phyloP scores from a whole-genome alignment of 2,113 vertebrate species.

The Parus major region DNA sequence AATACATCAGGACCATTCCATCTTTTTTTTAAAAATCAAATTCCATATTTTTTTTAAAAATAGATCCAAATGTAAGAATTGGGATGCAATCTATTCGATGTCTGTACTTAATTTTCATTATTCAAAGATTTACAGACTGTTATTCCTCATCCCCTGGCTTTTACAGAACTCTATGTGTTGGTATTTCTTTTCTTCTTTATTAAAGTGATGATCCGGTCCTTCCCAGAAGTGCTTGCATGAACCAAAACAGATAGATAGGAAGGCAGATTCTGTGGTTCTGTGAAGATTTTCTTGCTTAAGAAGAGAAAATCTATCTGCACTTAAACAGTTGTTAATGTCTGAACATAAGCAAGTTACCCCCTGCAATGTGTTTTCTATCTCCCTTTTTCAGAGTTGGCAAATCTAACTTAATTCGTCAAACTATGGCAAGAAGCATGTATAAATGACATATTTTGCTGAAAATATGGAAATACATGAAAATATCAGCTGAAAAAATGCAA shows the following conservation, averaged over 20 bases:
- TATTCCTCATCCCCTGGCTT: not conserved
- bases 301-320: not conserved
- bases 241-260: not conserved
- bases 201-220: not conserved
- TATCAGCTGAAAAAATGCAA: not conserved
- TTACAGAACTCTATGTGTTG: not conserved
- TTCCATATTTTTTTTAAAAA: not conserved
- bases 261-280: not conserved
- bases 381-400: not conserved
- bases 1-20: not conserved
- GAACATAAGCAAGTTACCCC: not conserved
- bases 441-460: not conserved
- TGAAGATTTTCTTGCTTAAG: not conserved
- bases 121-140: not conserved
- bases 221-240: not conserved
- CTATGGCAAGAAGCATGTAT: not conserved
- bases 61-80: not conserved
- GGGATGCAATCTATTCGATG: not conserved
- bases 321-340: not conserved
- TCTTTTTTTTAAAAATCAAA: fast-evolving
- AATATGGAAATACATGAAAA: not conserved
- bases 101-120: not conserved
- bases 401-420: not conserved
- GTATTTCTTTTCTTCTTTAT: not conserved
- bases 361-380: not conserved